Percentiles rank a stretch among this genome's conserved stretches.
Conservation (phyloP, 2,113 vertebrate species). For the Limnothrissa miodon region DNA sequence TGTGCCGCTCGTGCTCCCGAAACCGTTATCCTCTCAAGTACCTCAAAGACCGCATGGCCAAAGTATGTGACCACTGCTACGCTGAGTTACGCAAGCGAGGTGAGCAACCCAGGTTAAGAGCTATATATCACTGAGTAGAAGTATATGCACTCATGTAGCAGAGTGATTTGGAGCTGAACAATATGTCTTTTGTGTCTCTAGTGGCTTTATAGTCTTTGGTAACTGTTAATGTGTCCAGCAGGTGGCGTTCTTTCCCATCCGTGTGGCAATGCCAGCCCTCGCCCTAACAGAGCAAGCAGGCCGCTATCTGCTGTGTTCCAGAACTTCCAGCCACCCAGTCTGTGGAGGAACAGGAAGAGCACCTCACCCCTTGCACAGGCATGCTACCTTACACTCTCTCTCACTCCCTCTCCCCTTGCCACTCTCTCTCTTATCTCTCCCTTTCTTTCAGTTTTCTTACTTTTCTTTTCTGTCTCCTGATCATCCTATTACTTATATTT, state of each 20-base stretch:
- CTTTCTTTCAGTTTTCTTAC: neutral
- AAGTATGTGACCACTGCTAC: slow-evolving; percentile 96
- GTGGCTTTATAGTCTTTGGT: no score
- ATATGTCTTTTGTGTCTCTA: neutral
- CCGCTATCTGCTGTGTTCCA: slow-evolving; percentile 93
- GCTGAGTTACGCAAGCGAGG: slow-evolving; percentile 85
- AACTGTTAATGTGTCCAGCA: slow-evolving; percentile 41
- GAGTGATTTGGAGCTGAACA: neutral
- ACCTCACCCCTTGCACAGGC: slow-evolving; percentile 86
- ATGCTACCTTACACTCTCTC: neutral
- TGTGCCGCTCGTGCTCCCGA: slow-evolving; percentile 92
- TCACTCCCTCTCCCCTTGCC: neutral
- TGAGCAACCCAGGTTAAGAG: slow-evolving; percentile 36
- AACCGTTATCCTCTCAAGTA: slow-evolving; percentile 95
- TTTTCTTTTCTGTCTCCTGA: no score
- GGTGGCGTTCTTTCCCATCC: slow-evolving; percentile 61
- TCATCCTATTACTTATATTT: no score
- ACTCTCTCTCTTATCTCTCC: neutral
- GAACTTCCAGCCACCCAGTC: slow-evolving; percentile 84
- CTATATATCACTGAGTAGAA: neutral
- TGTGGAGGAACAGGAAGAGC: slow-evolving; percentile 89
- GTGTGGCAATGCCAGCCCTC: slow-evolving; percentile 67
- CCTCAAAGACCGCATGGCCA: slow-evolving; percentile 90
- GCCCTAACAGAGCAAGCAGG: slow-evolving; percentile 76
- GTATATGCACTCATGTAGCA: neutral